These are phyloP conservation scores for Prosopocoilus inquinatus DNA, from an alignment of 2,888 invertebrate genomes.

Conservation along the genomic window DNA sequence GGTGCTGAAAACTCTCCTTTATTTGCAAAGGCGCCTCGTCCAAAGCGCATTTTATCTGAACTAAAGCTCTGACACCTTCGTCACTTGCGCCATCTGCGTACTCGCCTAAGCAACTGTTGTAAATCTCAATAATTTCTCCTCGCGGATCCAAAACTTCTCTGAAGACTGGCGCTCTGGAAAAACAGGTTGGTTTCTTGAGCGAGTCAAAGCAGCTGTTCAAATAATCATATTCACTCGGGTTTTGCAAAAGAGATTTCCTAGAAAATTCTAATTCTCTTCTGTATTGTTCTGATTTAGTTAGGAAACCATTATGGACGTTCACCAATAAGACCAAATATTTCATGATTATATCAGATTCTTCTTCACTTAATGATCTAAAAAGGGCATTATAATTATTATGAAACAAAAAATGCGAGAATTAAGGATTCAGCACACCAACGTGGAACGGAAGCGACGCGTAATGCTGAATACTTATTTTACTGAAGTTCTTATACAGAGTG, in stretches of 20 bases:
- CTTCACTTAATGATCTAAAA: background rate
- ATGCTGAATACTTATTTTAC: no score
- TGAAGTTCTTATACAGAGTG: no score
- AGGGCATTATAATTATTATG: no score
- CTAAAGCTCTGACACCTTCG: conserved; percentile 10
- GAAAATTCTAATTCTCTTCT: conserved; percentile 20
- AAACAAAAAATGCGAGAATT: no score
- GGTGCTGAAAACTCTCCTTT: conserved; percentile 11
- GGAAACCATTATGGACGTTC: conserved; percentile 17
- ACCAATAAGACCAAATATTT: conserved; percentile 17
- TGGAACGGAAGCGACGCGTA: no score
- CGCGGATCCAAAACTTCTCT: conserved; percentile 13
- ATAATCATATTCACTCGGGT: conserved; percentile 6
- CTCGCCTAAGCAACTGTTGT: conserved; percentile 4
- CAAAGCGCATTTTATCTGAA: conserved; percentile 16
- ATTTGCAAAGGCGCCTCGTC: conserved; percentile 17
- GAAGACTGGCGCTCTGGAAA: conserved; percentile 7
- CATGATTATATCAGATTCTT: conserved; percentile 17
- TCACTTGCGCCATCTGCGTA: background rate
- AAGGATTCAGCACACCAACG: no score
- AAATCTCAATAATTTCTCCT: conserved; percentile 15
- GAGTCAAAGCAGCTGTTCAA: conserved; percentile 15
- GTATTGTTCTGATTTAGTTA: conserved; percentile 20
- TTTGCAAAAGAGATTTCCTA: conserved; percentile 6
- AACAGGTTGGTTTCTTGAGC: conserved; percentile 6